Evolutionary conservation across 2,797 vertebrate genomes (phyloP).

Genomic region (Toxotes lorentzi): DNA sequence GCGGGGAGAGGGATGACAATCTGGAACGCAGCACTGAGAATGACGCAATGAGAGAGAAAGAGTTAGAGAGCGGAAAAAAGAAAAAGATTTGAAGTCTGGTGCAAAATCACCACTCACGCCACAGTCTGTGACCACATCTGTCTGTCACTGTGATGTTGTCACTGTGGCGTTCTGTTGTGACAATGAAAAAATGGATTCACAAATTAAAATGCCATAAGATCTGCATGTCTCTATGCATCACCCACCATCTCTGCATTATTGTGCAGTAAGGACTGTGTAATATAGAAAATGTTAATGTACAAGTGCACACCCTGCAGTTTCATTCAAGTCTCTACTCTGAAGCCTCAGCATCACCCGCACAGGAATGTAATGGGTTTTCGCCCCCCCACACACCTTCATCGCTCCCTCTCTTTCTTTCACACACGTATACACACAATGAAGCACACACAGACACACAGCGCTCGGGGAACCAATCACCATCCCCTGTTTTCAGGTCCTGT

Average conservation of each 20-base stretch:
- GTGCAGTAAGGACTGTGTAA: background rate
- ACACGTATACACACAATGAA: slow-evolving; percentile 45
- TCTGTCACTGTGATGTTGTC: slow-evolving; percentile 15
- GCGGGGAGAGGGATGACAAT: slow-evolving; percentile 38
- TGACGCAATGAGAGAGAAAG: slow-evolving; percentile 60
- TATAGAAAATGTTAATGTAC: slow-evolving; percentile 16
- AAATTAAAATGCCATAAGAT: slow-evolving; percentile 11
- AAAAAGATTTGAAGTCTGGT: slow-evolving; percentile 30
- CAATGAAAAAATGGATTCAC: background rate
- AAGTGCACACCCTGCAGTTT: slow-evolving; percentile 44
- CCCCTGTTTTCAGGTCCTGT: slow-evolving; percentile 72
- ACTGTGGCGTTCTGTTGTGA: background rate
- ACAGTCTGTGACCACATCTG: slow-evolving; percentile 37
- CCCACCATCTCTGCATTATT: slow-evolving; percentile 23
- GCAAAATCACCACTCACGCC: slow-evolving; percentile 10
- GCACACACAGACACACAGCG: slow-evolving; percentile 56
- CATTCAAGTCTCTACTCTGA: slow-evolving; percentile 48
- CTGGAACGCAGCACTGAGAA: slow-evolving; percentile 29
- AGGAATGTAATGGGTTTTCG: slow-evolving; percentile 37
- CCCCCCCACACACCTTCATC: background rate
- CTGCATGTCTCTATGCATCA: background rate
- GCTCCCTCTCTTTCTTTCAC: slow-evolving; percentile 37
- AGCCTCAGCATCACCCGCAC: slow-evolving; percentile 40
- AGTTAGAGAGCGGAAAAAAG: background rate
- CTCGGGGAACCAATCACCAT: slow-evolving; percentile 75